These are phyloP conservation scores for Epinotia nisella DNA, from an alignment of 2,888 invertebrate species.

Conservation along the genomic window DNA sequence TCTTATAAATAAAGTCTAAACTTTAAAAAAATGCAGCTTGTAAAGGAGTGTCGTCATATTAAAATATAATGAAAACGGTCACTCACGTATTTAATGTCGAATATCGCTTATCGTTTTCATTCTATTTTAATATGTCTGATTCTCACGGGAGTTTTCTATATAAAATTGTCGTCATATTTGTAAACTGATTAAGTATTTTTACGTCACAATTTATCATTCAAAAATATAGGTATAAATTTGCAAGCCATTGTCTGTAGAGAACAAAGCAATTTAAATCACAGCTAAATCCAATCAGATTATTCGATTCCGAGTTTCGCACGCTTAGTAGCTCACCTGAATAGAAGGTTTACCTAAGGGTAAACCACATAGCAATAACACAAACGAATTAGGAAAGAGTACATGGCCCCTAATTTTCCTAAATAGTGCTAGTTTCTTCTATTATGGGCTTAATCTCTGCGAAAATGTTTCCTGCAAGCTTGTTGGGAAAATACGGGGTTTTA, in stretches of 20 bases:
- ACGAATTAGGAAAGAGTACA: slow-evolving; percentile 46
- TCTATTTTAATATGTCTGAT: no score
- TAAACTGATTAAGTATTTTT: neutral
- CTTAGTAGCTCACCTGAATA: slow-evolving; percentile 28
- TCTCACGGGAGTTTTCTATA: no score
- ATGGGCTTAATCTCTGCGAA: slow-evolving; percentile 45
- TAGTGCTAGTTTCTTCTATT: slow-evolving; percentile 46
- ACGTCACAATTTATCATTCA: neutral
- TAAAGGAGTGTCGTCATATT: no score
- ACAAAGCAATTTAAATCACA: slow-evolving; percentile 2
- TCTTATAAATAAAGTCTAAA: no score
- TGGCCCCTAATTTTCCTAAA: slow-evolving; percentile 45
- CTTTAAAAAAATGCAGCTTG: no score
- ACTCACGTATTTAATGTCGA: no score
- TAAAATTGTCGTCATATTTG: no score
- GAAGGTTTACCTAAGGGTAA: slow-evolving; percentile 38
- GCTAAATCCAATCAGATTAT: neutral
- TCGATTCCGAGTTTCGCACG: slow-evolving; percentile 13
- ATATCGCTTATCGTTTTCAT: no score
- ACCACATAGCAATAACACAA: slow-evolving; percentile 43
- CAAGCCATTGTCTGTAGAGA: neutral
- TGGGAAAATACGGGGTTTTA: slow-evolving; percentile 31
- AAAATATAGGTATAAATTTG: neutral
- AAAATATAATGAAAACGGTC: no score
- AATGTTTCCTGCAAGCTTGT: slow-evolving; percentile 40